Evolutionary conservation across 2,888 invertebrate genomes (phyloP).

Genomic region (Aspidiotus rigidus): DNA sequence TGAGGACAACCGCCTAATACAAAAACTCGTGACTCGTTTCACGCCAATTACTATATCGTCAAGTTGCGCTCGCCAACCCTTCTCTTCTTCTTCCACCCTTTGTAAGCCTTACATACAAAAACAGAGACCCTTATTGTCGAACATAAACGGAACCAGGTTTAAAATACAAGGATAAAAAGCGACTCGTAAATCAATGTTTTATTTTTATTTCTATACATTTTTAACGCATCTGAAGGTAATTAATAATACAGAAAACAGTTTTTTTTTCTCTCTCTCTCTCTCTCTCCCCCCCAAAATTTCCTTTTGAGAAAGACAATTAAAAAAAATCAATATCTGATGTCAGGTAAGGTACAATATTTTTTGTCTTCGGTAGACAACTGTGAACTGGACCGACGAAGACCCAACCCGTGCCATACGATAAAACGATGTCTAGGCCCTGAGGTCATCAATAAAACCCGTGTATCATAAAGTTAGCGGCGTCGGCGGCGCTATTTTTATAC

Average conservation of each 20-base stretch:
- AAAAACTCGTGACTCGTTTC: too few species aligned
- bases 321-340: constrained; percentile 26
- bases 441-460: constrained; percentile 32
- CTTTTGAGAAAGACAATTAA: constrained; percentile 14
- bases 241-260: constrained; percentile 23
- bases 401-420: constrained; percentile 24
- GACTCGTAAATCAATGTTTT: background rate
- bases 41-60: too few species aligned
- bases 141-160: too few species aligned
- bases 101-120: too few species aligned
- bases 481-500: constrained; percentile 23
- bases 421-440: constrained; percentile 19
- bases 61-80: too few species aligned
- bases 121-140: too few species aligned
- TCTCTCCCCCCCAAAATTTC: background rate
- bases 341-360: constrained; percentile 31
- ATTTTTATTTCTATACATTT: background rate
- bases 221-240: constrained; percentile 6
- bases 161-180: background rate
- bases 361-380: constrained; percentile 19
- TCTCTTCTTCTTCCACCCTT: too few species aligned
- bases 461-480: constrained; percentile 31
- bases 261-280: background rate
- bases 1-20: too few species aligned
- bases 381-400: constrained; percentile 27